Percentiles rank a stretch among this genome's conserved stretches.
Evolutionary conservation across 2,888 invertebrate genomes (phyloP).

Genomic region (Omphaloscelis lunosa): DNA sequence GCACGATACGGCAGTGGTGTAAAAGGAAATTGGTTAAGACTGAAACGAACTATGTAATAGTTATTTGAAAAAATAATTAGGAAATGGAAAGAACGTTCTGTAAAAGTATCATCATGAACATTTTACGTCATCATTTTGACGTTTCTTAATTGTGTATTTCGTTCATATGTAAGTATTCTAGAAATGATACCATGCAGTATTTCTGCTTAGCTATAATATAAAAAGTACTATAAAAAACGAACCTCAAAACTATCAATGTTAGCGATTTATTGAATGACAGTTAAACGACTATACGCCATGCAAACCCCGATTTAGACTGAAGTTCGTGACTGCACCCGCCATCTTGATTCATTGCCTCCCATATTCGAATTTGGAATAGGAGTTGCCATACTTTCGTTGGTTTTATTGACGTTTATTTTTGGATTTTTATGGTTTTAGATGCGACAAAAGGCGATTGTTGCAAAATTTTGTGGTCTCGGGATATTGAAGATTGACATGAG

Average conservation of each 20-base stretch:
- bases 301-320: constrained; percentile 53
- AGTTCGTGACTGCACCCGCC: constrained; percentile 61
- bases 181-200: constrained; percentile 8
- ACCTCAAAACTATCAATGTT: constrained; percentile 29
- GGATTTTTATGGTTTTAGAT: constrained; percentile 41
- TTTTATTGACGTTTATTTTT: constrained; percentile 56
- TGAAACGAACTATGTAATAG: constrained; percentile 20
- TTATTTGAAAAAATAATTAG: constrained; percentile 24
- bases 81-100: neutral
- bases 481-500: constrained; percentile 7
- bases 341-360: constrained; percentile 43
- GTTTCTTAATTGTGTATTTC: neutral
- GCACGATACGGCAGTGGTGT: constrained; percentile 25
- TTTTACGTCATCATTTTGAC: neutral
- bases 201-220: neutral
- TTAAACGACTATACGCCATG: constrained; percentile 55
- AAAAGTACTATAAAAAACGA: constrained; percentile 8
- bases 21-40: constrained; percentile 55
- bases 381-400: constrained; percentile 46
- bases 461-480: constrained; percentile 2
- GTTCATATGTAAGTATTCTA: neutral
- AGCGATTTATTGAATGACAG: constrained; percentile 49
- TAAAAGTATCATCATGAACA: neutral
- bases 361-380: constrained; percentile 50
- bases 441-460: neutral